Conservation (phyloP, 2,113 vertebrate species). For the Pycnonotus jocosus region DNA sequence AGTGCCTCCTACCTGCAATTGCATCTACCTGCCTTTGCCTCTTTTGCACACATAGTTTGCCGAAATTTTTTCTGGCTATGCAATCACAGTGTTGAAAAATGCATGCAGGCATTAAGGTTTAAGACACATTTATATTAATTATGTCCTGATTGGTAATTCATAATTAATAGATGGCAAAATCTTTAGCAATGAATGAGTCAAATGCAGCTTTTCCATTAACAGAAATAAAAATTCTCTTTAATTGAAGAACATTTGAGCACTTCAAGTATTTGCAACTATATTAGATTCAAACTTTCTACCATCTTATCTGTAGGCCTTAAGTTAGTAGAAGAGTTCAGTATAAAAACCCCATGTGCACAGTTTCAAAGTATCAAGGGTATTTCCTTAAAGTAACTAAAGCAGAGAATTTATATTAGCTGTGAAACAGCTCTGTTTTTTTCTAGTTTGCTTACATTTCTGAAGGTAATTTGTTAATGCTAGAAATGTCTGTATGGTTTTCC, state of each 20-base stretch:
- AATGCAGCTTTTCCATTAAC: not conserved
- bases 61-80: not conserved
- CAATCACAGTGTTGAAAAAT: not conserved
- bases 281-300: not conserved
- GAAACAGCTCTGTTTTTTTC: not conserved
- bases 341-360: fast-evolving
- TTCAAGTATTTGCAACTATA: not conserved
- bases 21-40: not conserved
- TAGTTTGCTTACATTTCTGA: not conserved
- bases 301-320: not conserved
- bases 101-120: not conserved
- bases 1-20: not conserved
- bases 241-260: not conserved
- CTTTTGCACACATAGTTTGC: not conserved
- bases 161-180: not conserved
- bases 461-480: not conserved
- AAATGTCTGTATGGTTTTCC: not conserved
- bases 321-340: not conserved
- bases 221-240: not conserved
- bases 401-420: not conserved
- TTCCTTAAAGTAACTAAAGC: not conserved
- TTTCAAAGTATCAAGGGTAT: not conserved
- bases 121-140: not conserved
- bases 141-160: not conserved
- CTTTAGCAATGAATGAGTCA: not conserved